A percentile compares a stretch with the other conserved stretches of the same genome.
phyloP scores from a whole-genome alignment of 1,140 invertebrate genomes.

The Papilio polyxenes region DNA sequence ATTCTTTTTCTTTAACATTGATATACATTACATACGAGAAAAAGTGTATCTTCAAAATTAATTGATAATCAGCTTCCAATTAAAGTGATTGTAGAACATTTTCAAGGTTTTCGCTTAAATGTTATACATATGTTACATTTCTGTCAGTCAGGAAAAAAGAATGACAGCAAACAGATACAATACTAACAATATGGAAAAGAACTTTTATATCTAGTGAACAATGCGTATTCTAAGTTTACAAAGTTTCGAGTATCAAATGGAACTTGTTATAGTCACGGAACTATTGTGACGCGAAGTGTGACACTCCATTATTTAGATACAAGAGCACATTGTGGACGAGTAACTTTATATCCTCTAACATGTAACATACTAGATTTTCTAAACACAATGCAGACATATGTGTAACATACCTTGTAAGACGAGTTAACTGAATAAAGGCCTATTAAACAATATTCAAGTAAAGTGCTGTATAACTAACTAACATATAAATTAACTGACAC shows the following conservation, averaged over 20 bases:
- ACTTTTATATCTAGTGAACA: neutral
- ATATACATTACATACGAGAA: no score
- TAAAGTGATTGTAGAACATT: no score
- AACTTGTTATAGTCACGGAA: slow-evolving; percentile 3
- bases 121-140: no score
- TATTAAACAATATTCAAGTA: no score
- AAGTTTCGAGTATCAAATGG: slow-evolving; percentile 27
- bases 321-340: slow-evolving; percentile 5
- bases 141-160: neutral
- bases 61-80: no score
- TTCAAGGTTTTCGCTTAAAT: no score
- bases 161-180: neutral
- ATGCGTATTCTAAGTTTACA: slow-evolving; percentile 4
- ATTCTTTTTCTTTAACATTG: neutral
- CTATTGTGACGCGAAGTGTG: slow-evolving; percentile 24
- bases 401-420: neutral
- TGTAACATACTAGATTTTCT: neutral
- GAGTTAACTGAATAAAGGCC: neutral
- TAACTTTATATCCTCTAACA: neutral
- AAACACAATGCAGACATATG: neutral
- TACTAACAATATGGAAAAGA: neutral
- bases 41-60: no score
- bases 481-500: no score
- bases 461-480: no score
- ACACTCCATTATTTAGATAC: slow-evolving; percentile 24